These are phyloP conservation scores for Synanthedon myopaeformis DNA, from an alignment of 2,888 invertebrate species.

Conservation along the genomic window DNA sequence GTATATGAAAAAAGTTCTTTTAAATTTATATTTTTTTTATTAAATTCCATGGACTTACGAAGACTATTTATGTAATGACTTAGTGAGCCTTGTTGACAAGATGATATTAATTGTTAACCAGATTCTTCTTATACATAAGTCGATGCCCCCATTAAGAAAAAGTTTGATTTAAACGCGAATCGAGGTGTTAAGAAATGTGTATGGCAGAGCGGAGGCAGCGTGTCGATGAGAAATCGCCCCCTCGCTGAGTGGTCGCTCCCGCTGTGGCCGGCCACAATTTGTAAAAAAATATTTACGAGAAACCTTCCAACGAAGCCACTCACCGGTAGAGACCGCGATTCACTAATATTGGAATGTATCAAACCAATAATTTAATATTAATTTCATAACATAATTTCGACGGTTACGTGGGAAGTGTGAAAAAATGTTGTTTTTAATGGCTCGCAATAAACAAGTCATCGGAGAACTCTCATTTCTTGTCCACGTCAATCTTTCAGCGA, in stretches of 20 bases:
- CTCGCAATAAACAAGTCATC: conserved; percentile 53
- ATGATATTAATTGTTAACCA: background rate
- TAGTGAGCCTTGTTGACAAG: background rate
- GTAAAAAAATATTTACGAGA: conserved; percentile 62
- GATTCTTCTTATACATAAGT: conserved; percentile 16
- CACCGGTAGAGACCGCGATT: conserved; percentile 40
- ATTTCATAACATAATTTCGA: conserved; percentile 18
- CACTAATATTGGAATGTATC: conserved; percentile 35
- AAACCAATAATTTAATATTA: conserved; percentile 34
- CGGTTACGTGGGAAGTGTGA: conserved; percentile 31
- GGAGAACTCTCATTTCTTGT: conserved; percentile 18
- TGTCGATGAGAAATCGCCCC: conserved; percentile 62
- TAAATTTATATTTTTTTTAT: too few relatives aligned
- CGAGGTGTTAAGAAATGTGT: conserved; percentile 69
- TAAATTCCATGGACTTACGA: background rate
- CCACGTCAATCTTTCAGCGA: conserved; percentile 54
- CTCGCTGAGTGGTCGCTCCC: conserved; percentile 57
- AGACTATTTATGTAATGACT: background rate
- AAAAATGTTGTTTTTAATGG: conserved; percentile 32
- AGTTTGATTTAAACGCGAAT: conserved; percentile 52
- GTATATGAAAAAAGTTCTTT: too few relatives aligned
- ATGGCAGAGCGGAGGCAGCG: conserved; percentile 54
- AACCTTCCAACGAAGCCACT: conserved; percentile 49
- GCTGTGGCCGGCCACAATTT: conserved; percentile 59
- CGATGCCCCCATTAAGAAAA: conserved; percentile 53